Percentiles rank a stretch among this genome's conserved stretches.
phyloP scores from a whole-genome alignment of 2,113 vertebrate genomes.

The Gulo gulo region DNA sequence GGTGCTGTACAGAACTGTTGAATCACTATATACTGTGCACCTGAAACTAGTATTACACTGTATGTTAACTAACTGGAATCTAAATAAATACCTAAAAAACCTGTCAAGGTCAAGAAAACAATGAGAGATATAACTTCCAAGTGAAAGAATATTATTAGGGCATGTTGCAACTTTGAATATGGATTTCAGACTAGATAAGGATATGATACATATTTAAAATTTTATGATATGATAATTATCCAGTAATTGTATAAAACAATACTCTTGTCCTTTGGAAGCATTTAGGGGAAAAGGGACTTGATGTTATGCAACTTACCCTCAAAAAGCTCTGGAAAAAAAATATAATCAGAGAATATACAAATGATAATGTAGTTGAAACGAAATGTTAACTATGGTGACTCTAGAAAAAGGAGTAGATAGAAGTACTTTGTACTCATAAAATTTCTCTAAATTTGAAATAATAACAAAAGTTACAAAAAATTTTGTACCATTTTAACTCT shows the following conservation, averaged over 20 bases:
- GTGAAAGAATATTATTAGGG: neutral
- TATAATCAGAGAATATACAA: neutral
- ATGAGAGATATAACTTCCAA: neutral
- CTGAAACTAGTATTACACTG: too few relatives aligned
- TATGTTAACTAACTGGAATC: too few relatives aligned
- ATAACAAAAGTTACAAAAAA: too few relatives aligned
- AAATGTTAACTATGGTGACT: neutral
- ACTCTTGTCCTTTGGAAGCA: neutral
- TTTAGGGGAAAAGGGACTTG: neutral
- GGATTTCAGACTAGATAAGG: neutral
- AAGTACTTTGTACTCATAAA: neutral
- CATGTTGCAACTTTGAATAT: neutral
- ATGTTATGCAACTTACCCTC: neutral
- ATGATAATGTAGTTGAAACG: neutral
- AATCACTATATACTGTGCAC: too few relatives aligned
- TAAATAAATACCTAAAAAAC: too few relatives aligned
- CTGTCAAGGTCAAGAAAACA: neutral
- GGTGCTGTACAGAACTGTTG: too few relatives aligned
- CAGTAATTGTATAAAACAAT: neutral
- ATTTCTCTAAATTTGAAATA: neutral
- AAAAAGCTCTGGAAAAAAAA: neutral
- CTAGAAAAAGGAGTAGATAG: neutral
- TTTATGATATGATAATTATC: neutral
- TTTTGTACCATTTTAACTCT: neutral
- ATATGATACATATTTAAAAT: neutral